Evolutionary conservation across 2,888 invertebrate genomes (phyloP).

Genomic region (Fragum sueziense): DNA sequence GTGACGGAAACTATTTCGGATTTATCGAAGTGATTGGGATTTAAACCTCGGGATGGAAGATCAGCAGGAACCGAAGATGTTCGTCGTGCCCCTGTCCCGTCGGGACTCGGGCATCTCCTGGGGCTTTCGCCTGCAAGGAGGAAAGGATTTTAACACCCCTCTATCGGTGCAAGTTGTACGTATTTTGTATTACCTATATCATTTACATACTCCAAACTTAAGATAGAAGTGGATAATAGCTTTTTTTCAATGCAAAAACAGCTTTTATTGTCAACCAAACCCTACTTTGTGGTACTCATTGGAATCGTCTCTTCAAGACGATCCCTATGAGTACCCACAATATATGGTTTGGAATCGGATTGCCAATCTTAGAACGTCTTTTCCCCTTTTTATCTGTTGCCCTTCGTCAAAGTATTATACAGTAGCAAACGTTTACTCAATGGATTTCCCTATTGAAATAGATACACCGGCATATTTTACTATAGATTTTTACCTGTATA

Average conservation of each 20-base stretch:
- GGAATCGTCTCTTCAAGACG: no score
- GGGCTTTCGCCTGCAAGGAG: slow-evolving; percentile 82
- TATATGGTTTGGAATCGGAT: no score
- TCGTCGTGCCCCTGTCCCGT: slow-evolving; percentile 68
- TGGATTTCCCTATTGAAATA: slow-evolving; percentile 18
- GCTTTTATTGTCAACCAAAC: no score
- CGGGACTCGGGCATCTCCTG: slow-evolving; percentile 76
- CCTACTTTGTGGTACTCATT: no score
- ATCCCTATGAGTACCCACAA: no score
- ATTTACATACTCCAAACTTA: slow-evolving; percentile 22
- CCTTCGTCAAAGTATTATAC: slow-evolving; percentile 5
- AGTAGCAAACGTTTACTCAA: slow-evolving; percentile 13
- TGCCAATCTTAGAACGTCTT: no score
- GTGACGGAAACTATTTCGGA: not conserved
- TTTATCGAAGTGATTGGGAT: not conserved
- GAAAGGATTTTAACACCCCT: slow-evolving; percentile 79
- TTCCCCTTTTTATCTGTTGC: no score
- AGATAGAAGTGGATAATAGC: no score
- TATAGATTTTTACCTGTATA: not conserved
- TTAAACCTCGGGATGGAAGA: slow-evolving; percentile 26
- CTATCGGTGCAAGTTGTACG: slow-evolving; percentile 83
- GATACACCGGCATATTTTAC: slow-evolving; percentile 7
- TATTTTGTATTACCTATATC: slow-evolving; percentile 8
- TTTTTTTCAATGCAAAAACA: no score
- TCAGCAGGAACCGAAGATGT: slow-evolving; percentile 66